These are phyloP conservation scores for Meiosimyza decipiens DNA, from an alignment of 2,888 invertebrate genomes.

Conservation along the genomic window DNA sequence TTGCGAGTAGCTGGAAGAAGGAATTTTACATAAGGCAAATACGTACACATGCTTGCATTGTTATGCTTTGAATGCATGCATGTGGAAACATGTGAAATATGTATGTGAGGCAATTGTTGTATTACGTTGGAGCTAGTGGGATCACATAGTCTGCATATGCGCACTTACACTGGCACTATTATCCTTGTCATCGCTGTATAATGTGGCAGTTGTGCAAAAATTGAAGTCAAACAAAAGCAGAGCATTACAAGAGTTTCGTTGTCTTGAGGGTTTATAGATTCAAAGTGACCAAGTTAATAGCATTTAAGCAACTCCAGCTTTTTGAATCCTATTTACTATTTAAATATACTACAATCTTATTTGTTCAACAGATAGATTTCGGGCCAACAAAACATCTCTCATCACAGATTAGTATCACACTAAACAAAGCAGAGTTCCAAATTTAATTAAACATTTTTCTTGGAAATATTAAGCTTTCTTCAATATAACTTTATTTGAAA, in stretches of 20 bases:
- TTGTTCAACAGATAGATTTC: too few relatives aligned
- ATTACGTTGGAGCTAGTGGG: background rate
- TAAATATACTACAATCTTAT: too few relatives aligned
- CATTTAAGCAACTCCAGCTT: too few relatives aligned
- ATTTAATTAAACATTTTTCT: too few relatives aligned
- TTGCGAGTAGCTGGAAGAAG: background rate
- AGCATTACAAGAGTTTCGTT: background rate
- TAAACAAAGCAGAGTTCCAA: too few relatives aligned
- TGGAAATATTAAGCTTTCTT: too few relatives aligned
- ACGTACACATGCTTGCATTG: background rate
- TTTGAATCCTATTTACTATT: too few relatives aligned
- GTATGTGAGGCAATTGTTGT: conserved; percentile 14
- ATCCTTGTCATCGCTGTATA: background rate
- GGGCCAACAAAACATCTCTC: too few relatives aligned
- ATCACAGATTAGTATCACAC: too few relatives aligned
- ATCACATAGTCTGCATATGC: background rate
- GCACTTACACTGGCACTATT: conserved; percentile 2
- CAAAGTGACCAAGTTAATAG: too few relatives aligned
- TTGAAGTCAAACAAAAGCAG: too few relatives aligned
- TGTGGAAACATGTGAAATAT: conserved; percentile 21
- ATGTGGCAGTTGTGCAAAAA: background rate
- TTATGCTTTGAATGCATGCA: conserved; percentile 18
- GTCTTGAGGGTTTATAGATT: background rate
- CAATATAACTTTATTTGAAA: too few relatives aligned
- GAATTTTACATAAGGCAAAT: background rate